Evolutionary conservation across 2,888 invertebrate genomes (phyloP).

Genomic region (Platycheirus rosarum): DNA sequence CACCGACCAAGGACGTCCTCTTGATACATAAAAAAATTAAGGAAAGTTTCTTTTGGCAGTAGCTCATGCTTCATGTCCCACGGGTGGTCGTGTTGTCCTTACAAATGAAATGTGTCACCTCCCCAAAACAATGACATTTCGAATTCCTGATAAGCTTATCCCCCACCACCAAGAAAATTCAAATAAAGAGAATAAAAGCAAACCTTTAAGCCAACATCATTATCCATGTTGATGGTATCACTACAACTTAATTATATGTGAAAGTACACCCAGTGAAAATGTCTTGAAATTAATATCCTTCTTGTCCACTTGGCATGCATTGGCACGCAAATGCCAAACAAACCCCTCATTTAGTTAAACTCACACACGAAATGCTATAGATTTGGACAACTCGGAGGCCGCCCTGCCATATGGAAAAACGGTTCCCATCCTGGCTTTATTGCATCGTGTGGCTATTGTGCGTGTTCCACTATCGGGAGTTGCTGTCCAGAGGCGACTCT

Average conservation of each 20-base stretch:
- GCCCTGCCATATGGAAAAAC: constrained; percentile 47
- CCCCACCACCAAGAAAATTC: background rate
- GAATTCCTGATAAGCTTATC: constrained; percentile 30
- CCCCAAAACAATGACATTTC: constrained; percentile 49
- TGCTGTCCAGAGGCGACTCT: constrained; percentile 73
- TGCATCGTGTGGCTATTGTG: constrained; percentile 73
- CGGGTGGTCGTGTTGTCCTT: constrained; percentile 56
- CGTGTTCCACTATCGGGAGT: constrained; percentile 73
- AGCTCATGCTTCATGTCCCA: background rate
- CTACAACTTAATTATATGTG: constrained; percentile 74
- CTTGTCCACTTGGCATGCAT: constrained; percentile 60
- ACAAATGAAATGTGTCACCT: constrained; percentile 30
- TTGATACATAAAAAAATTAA: too few species aligned
- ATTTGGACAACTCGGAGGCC: too few species aligned
- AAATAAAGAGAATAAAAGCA: constrained; percentile 3
- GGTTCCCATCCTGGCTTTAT: constrained; percentile 69
- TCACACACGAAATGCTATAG: constrained; percentile 52
- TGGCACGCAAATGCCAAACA: constrained; percentile 72
- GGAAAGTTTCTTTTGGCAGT: too few species aligned
- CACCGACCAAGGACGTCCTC: too few species aligned
- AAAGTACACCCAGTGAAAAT: constrained; percentile 68
- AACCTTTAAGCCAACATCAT: constrained; percentile 63
- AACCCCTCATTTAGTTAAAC: constrained; percentile 48
- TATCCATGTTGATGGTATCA: constrained; percentile 69
- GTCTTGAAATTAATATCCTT: constrained; percentile 72